Conservation (phyloP, 2,888 invertebrate genomes). For the Lithophane leautieri region DNA sequence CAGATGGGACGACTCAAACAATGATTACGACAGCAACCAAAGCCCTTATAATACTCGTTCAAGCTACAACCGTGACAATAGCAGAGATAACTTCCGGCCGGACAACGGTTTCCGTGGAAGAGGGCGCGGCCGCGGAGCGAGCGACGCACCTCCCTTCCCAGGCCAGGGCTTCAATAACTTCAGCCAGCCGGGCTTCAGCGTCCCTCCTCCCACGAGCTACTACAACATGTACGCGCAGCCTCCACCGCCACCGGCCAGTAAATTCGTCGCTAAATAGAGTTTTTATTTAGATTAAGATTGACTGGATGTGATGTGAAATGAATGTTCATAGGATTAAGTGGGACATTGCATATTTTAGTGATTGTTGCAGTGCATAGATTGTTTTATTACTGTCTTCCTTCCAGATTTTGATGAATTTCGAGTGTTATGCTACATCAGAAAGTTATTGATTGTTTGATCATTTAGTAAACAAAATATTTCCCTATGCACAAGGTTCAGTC, state of each 20-base stretch:
- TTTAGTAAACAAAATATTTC: not conserved
- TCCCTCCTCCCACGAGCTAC: constrained; percentile 81
- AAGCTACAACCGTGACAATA: constrained; percentile 58
- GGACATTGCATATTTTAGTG: constrained; percentile 19
- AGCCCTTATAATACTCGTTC: constrained; percentile 62
- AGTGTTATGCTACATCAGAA: not conserved
- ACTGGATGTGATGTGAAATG: constrained; percentile 64
- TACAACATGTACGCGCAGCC: constrained; percentile 88
- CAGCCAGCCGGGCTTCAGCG: constrained; percentile 63
- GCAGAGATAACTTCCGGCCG: constrained; percentile 66
- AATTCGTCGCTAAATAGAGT: constrained; percentile 71
- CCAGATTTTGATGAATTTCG: not conserved
- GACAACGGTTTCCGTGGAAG: constrained; percentile 78
- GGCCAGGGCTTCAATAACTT: constrained; percentile 42
- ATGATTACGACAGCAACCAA: constrained; percentile 63
- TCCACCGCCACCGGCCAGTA: constrained; percentile 77
- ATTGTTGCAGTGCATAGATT: constrained; percentile 2
- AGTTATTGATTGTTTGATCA: not conserved
- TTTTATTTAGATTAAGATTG: constrained; percentile 44
- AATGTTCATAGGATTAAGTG: constrained; percentile 49
- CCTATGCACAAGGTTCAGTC: not conserved
- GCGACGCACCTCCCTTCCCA: constrained; percentile 27
- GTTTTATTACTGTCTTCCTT: not conserved
- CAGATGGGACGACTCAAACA: constrained; percentile 77
- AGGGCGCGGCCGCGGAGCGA: constrained; percentile 67